Evolutionary conservation across 1,140 invertebrate species (phyloP).

Genomic region (Apis cerana): DNA sequence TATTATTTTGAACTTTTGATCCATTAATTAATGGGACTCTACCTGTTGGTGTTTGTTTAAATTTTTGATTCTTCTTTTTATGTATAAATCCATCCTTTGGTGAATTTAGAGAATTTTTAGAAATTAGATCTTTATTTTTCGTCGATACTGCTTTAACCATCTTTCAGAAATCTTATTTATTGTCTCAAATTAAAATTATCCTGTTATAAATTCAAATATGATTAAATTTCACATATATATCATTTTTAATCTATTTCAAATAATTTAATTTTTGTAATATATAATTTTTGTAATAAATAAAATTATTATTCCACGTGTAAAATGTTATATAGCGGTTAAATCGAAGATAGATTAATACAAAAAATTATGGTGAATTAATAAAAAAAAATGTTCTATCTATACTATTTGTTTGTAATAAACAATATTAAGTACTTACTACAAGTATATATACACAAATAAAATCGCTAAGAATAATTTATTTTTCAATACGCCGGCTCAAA

Average conservation of each 20-base stretch:
- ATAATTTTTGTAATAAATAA: neutral
- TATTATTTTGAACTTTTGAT: constrained; percentile 4
- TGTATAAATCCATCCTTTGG: constrained; percentile 35
- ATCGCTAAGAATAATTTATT: neutral
- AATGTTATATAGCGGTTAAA: neutral
- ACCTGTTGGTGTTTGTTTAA: constrained; percentile 56
- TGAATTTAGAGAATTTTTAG: neutral
- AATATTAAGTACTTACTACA: constrained; percentile 1
- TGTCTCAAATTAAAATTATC: neutral
- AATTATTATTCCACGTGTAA: constrained; percentile 7
- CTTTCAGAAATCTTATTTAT: neutral
- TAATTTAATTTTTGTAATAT: neutral
- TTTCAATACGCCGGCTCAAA: constrained; percentile 20
- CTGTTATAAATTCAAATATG: neutral
- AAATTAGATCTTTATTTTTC: neutral
- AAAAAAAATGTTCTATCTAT: neutral
- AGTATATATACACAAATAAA: neutral
- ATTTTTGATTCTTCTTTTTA: constrained; percentile 58
- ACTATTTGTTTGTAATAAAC: neutral
- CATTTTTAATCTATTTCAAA: neutral
- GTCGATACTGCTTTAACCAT: constrained; percentile 34
- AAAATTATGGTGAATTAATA: neutral
- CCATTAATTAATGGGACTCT: constrained; percentile 59
- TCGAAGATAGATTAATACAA: neutral
- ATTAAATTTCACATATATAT: neutral